Evolutionary conservation across 2,888 invertebrate species (phyloP).

Genomic region (Suillia variegata): DNA sequence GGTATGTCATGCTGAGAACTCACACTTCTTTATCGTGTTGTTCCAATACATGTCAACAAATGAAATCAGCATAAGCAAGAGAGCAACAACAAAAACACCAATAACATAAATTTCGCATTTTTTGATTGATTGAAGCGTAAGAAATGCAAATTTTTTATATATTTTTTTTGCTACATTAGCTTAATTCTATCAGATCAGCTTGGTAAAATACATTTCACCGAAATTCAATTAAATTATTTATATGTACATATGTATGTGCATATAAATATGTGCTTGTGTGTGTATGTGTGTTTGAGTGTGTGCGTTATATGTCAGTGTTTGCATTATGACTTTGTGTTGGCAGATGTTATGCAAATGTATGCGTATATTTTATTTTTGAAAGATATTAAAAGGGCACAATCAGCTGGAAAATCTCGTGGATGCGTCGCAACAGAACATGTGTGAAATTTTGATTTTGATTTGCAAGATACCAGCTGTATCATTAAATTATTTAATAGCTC

Average conservation of each 20-base stretch:
- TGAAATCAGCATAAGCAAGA: constrained; percentile 3
- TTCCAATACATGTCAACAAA: background rate
- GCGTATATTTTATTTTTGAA: background rate
- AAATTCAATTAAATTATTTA: constrained; percentile 38
- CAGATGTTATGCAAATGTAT: constrained; percentile 10
- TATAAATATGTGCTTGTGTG: constrained; percentile 4
- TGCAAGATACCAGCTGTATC: no score
- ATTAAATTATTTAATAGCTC: no score
- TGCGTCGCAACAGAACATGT: constrained; percentile 3
- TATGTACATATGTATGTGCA: background rate
- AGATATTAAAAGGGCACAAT: constrained; percentile 34
- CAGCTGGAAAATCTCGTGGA: constrained; percentile 28
- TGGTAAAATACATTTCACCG: constrained; percentile 15
- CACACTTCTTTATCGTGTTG: background rate
- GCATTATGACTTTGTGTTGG: background rate
- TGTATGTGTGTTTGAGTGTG: constrained; percentile 1
- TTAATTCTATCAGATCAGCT: constrained; percentile 38
- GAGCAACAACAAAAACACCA: background rate
- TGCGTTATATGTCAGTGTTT: no score
- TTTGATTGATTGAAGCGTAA: constrained; percentile 55
- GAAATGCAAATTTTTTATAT: constrained; percentile 49
- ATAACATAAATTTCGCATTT: constrained; percentile 36
- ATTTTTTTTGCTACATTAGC: constrained; percentile 44
- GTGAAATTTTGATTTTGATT: constrained; percentile 7
- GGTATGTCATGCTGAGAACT: no score